These are phyloP conservation scores for Aphaenogaster rudis DNA, from an alignment of 1,140 invertebrate species.

Conservation along the genomic window DNA sequence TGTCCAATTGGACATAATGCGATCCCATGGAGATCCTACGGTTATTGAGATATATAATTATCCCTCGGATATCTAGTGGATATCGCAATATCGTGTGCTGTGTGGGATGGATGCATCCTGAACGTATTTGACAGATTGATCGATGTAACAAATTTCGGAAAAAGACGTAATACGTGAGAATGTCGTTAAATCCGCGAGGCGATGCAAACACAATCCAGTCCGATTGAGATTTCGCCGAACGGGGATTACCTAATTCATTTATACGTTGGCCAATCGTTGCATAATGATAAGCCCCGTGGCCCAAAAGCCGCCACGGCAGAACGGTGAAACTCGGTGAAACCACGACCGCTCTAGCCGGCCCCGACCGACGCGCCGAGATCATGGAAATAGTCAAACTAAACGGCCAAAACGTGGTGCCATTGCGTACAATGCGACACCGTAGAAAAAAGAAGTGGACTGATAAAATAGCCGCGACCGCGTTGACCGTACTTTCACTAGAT, in stretches of 20 bases:
- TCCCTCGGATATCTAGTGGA: too few relatives aligned
- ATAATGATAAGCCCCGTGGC: constrained; percentile 75
- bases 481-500: constrained; percentile 70
- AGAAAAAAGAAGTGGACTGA: constrained; percentile 44
- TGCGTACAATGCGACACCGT: constrained; percentile 48
- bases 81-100: too few relatives aligned
- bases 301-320: constrained; percentile 63
- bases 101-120: neutral
- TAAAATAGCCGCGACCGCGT: constrained; percentile 43
- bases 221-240: constrained; percentile 63
- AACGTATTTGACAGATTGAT: neutral
- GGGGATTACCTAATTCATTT: constrained; percentile 69
- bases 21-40: too few relatives aligned
- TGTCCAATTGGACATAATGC: too few relatives aligned
- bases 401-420: constrained; percentile 62
- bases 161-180: neutral
- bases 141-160: too few relatives aligned
- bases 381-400: constrained; percentile 58
- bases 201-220: constrained; percentile 28
- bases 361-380: constrained; percentile 10
- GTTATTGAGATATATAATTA: too few relatives aligned
- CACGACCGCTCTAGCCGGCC: constrained; percentile 43
- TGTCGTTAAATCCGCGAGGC: neutral
- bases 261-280: constrained; percentile 74
- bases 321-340: constrained; percentile 78